These are phyloP conservation scores for Pterophyllum scalare DNA, from an alignment of 2,113 vertebrate species.

Conservation along the genomic window DNA sequence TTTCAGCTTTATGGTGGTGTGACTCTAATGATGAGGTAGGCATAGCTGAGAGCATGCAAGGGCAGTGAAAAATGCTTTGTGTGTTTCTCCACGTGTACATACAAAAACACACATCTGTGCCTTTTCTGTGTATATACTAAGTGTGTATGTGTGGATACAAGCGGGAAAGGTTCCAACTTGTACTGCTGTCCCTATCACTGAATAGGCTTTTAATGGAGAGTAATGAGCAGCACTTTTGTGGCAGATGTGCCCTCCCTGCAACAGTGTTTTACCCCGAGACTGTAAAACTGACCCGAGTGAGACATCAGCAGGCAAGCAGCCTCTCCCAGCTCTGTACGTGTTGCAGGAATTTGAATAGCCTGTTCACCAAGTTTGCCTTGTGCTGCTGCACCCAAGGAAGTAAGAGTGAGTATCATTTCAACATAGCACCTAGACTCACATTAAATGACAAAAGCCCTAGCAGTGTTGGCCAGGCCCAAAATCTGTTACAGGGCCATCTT, in stretches of 20 bases:
- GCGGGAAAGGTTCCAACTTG: slow-evolving; percentile 52
- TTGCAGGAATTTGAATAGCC: slow-evolving; percentile 33
- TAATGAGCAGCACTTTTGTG: slow-evolving; percentile 68
- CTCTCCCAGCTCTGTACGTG: slow-evolving; percentile 22
- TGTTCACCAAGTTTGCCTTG: slow-evolving; percentile 33
- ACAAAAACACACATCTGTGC: slow-evolving; percentile 16
- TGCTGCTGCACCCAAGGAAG: slow-evolving; percentile 39
- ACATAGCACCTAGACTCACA: slow-evolving; percentile 65
- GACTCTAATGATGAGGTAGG: slow-evolving; percentile 63
- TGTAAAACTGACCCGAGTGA: slow-evolving; percentile 61
- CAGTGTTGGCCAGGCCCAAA: slow-evolving; percentile 68
- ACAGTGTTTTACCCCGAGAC: slow-evolving; percentile 43
- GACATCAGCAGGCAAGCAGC: slow-evolving; percentile 32
- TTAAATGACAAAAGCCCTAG: slow-evolving; percentile 69
- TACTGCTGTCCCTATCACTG: slow-evolving; percentile 43
- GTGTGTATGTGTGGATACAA: background rate
- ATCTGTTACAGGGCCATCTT: slow-evolving; percentile 75
- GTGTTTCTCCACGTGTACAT: background rate
- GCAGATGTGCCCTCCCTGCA: slow-evolving; percentile 71
- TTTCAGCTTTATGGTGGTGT: slow-evolving; percentile 66
- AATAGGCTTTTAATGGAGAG: slow-evolving; percentile 72
- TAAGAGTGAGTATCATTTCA: slow-evolving; percentile 61
- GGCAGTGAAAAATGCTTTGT: slow-evolving; percentile 29
- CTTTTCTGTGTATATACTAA: background rate
- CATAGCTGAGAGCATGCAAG: slow-evolving; percentile 45